Evolutionary conservation across 2,888 invertebrate genomes (phyloP), one percentile per base, ranked within the genome.

Genomic region (Ceramica pisi): DNA sequence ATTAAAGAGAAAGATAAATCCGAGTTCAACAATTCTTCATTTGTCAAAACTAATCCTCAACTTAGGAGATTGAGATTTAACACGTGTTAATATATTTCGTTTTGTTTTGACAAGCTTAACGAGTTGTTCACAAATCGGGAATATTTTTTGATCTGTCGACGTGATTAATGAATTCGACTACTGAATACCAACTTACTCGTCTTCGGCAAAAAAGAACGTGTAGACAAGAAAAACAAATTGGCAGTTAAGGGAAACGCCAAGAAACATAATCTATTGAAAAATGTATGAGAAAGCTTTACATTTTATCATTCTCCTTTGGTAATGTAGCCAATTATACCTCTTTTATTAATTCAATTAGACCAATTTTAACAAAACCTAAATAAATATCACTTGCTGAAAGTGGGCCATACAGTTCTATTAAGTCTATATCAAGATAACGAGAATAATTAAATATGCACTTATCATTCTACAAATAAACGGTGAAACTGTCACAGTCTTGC

Each of bases 31-130:
- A 38, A 69, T 75, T 79, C 26, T 60, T 72, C 55, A 79, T 79
- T 76, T 79, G 61, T 79, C 83, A 68, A 81, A 81, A 67, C 0
- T 80, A 80, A 82, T 82, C 73, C 51, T 50, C 62, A 41, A 59
- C 53, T 70, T 73, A 50, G 38, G 62, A 62, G 70, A 71, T 35
- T 61, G 23, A 71, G 64, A 79, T 71, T 80, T 23, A 68, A 68
- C 71, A 78, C 55, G 62, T 73, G 69, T 71, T 73, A 60, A 79
- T 78, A 77, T 65, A 80, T 79, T 73, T 59, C 16, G 59, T 77
- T 83, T 83, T 86, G 72, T 86, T 85, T 84, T 85, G 82, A 86
- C 86, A 80, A 78, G 67, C 50, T 59, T 73, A 74, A 83, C 71
- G 82, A 80, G 75, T 60, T 71, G 55, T 71, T 76, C 75, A 74